phyloP scores from a whole-genome alignment of 2,888 invertebrate genomes.

The Cataglyphis albicans region DNA sequence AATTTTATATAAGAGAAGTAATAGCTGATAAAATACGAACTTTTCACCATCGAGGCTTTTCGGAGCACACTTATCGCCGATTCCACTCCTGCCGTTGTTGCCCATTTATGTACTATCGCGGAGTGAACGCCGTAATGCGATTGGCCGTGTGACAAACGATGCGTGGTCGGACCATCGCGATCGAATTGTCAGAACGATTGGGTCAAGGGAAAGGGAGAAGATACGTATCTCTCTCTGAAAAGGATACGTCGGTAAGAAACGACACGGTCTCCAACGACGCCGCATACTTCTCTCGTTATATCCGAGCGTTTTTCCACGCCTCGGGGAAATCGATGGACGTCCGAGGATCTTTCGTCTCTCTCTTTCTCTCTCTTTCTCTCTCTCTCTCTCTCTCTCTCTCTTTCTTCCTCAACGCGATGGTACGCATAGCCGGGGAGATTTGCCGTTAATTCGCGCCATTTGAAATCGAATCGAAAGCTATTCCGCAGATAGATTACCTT shows the following conservation, averaged over 20 bases:
- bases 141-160: constrained; percentile 55
- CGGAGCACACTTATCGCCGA: constrained; percentile 13
- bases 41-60: not conserved
- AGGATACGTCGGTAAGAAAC: constrained; percentile 40
- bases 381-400: not conserved
- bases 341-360: constrained; percentile 39
- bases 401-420: not conserved
- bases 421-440: constrained; percentile 35
- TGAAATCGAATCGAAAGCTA: constrained; percentile 56
- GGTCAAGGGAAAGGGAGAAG: not conserved
- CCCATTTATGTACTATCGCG: constrained; percentile 20
- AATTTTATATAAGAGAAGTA: not conserved
- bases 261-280: constrained; percentile 36
- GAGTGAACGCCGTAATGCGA: constrained; percentile 36
- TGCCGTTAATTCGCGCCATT: constrained; percentile 57
- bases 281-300: constrained; percentile 55
- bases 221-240: constrained; percentile 34
- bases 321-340: constrained; percentile 55
- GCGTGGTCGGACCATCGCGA: constrained; percentile 47
- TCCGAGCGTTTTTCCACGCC: constrained; percentile 53
- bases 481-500: constrained; percentile 55
- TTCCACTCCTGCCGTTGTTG: not conserved
- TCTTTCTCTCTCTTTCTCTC: not conserved
- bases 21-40: constrained; percentile 17
- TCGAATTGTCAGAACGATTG: constrained; percentile 30